Evolutionary conservation across 2,113 vertebrate genomes (phyloP), one percentile per base, ranked within the genome.

Genomic region (Australoheros scitulus): DNA sequence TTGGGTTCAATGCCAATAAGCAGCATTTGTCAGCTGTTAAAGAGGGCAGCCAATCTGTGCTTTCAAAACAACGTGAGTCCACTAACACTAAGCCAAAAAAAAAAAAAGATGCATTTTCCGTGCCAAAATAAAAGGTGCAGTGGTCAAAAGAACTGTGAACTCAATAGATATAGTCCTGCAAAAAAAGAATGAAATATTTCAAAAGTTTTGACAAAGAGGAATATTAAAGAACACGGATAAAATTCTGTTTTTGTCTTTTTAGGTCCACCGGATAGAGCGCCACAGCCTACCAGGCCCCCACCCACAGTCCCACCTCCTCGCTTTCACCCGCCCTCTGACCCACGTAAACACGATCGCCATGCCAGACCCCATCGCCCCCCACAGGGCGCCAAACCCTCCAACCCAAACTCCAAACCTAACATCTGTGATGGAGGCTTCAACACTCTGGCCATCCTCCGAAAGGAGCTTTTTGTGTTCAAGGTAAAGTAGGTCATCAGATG

Each of bases 391-490:
- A 97, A 97, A 86, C 98, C 98, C 63, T 94, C 97, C 82, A 96
- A 97, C 90, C 98, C 98, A 0, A 98, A 98, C 94, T 96, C 97
- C 94, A 98, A 97, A 86, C 98, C 98, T 76, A 98, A 97, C 95
- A 99, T 99, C 96, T 99, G 98, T 61, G 98, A 99, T 64, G 98
- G 98, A 61, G 97, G 98, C 94, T 99, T 99, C 95, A 99, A 99
- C 95, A 99, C 98, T 11, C 93, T 99, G 89, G 98, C 98, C 91
- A 97, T 99, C 93, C 96, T 99, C 78, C 96, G 98, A 34, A 95
- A 98, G 72, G 98, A 99, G 94, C 97, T 99, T 91, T 99, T 99
- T 93, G 98, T 99, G 86, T 99, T 99, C 91, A 99, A 99, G 98
- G 98, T 99, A 97, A 89, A 77, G 20, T 8, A 7, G 18, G 20